phyloP scores from a whole-genome alignment of 23 tunicate genomes.

The Trididemnum clinides region DNA sequence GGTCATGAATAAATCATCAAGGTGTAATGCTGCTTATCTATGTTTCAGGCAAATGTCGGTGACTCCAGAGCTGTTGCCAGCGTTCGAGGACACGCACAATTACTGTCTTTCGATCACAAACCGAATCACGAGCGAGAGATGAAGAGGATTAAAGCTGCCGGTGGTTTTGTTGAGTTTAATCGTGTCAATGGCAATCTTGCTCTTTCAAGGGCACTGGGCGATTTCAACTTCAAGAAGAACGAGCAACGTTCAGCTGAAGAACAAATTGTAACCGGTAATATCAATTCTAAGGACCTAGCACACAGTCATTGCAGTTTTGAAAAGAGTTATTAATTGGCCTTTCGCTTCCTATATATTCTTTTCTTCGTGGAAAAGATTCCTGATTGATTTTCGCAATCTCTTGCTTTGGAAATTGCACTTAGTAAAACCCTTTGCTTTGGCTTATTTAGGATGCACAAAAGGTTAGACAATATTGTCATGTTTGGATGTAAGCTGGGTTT shows the following conservation, averaged over 20 bases:
- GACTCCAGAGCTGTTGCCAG: conserved; percentile 98
- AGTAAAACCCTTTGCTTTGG: too few relatives aligned
- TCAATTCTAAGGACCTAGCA: too few relatives aligned
- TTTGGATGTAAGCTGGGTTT: too few relatives aligned
- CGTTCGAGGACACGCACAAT: conserved; percentile 94
- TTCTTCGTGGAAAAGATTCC: too few relatives aligned
- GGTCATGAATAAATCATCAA: too few relatives aligned
- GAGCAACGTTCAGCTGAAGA: conserved; percentile 61
- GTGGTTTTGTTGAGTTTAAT: conserved; percentile 93
- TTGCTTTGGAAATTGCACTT: too few relatives aligned
- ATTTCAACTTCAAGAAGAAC: conserved; percentile 80
- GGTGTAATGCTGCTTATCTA: not conserved
- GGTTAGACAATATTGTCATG: too few relatives aligned
- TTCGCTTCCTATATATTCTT: too few relatives aligned
- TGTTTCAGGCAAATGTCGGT: conserved; percentile 82
- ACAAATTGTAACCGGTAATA: conserved; percentile 93
- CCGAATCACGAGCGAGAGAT: conserved; percentile 94
- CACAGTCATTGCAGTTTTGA: too few relatives aligned
- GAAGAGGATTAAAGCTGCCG: conserved; percentile 90
- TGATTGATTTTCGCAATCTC: too few relatives aligned
- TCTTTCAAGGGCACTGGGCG: conserved; percentile 94
- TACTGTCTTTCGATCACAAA: conserved; percentile 92
- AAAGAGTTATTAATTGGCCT: too few relatives aligned
- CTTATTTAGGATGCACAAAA: too few relatives aligned
- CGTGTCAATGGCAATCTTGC: conserved; percentile 97